Evolutionary conservation across 2,113 vertebrate genomes (phyloP), one percentile per base, ranked within the genome.

Genomic region (Pelusios castaneus): DNA sequence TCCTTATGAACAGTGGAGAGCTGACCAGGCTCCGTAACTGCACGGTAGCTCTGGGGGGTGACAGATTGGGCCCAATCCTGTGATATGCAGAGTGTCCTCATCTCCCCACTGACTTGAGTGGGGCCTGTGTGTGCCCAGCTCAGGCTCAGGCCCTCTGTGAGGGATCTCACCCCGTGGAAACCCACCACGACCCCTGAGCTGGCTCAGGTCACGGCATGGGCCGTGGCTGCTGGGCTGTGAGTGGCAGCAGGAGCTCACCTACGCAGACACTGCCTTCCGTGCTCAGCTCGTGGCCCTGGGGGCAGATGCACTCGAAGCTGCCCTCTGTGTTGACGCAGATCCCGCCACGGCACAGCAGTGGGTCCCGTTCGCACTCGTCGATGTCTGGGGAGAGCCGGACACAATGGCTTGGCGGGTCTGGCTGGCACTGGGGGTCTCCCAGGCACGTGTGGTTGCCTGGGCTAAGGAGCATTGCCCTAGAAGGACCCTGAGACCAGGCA

Each of bases 301-400:
- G 99, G 78, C 99, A 99, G 93, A 98, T 98, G 87, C 99, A 99
- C 87, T 98, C 98, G 31, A 98, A 99, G 94, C 99, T 99, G 79
- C 99, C 99, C 0, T 99, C 99, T 0, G 98, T 99, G 98, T 99
- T 99, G 87, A 98, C 91, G 91, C 99, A 99, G 85, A 96, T 98
- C 60, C 99, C 99, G 5, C 99, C 99, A 3, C 97, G 98, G 95
- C 99, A 99, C 90, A 99, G 96, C 96, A 99, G 97, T 0, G 99
- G 98, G 96, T 99, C 98, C 49, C 97, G 96, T 88, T 99, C 98
- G 24, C 99, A 99, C 95, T 99, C 99, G 2, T 99, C 99, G 63
- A 99, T 98, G 41, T 99, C 99, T 99, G 96, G 31, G 88, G 49
- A 41, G 77, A 52, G 79, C 1, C 24, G 51, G 2, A 63, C 25